A percentile compares a stretch with the other conserved stretches of the same genome.
Evolutionary conservation across 1,140 invertebrate genomes (phyloP).

Genomic region (Leptoteleia sp.): DNA sequence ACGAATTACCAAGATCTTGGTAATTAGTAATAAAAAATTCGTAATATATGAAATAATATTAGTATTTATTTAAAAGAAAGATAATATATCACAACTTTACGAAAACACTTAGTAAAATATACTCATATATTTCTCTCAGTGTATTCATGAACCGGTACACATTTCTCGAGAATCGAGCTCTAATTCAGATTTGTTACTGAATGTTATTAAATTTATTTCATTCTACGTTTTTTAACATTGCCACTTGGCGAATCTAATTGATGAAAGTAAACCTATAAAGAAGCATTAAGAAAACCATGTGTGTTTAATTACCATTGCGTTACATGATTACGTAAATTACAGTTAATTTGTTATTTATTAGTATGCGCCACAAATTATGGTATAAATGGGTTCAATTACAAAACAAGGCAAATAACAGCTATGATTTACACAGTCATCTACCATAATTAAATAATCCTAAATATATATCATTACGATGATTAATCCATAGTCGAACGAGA

Average conservation of each 20-base stretch:
- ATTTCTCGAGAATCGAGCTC: slow-evolving; percentile 37
- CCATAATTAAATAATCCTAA: slow-evolving; percentile 38
- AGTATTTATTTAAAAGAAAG: no score
- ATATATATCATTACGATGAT: slow-evolving; percentile 31
- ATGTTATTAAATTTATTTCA: slow-evolving; percentile 45
- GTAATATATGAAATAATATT: no score
- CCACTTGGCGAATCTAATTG: slow-evolving; percentile 55
- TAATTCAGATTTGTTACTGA: slow-evolving; percentile 32
- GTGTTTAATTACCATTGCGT: slow-evolving; percentile 56
- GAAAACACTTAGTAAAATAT: no score
- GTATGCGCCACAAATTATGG: slow-evolving; percentile 52
- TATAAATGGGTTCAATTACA: slow-evolving; percentile 58
- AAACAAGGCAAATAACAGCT: slow-evolving; percentile 49
- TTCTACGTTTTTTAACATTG: slow-evolving; percentile 25
- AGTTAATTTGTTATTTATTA: slow-evolving; percentile 57
- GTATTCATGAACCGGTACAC: slow-evolving; percentile 28
- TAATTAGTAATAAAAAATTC: no score
- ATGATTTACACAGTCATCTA: slow-evolving; percentile 21
- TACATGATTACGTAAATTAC: slow-evolving; percentile 57
- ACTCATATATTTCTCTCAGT: no score
- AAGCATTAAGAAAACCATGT: slow-evolving; percentile 53
- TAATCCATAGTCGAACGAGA: not conserved
- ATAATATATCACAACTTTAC: no score
- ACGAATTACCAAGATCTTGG: no score
- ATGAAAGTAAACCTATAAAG: slow-evolving; percentile 55